A percentile compares a stretch with the other conserved stretches of the same genome.
These are phyloP conservation scores for Chrysogorgia sp. DNA, from an alignment of 92 coral and sea anemone genomes.

Conservation along the genomic window DNA sequence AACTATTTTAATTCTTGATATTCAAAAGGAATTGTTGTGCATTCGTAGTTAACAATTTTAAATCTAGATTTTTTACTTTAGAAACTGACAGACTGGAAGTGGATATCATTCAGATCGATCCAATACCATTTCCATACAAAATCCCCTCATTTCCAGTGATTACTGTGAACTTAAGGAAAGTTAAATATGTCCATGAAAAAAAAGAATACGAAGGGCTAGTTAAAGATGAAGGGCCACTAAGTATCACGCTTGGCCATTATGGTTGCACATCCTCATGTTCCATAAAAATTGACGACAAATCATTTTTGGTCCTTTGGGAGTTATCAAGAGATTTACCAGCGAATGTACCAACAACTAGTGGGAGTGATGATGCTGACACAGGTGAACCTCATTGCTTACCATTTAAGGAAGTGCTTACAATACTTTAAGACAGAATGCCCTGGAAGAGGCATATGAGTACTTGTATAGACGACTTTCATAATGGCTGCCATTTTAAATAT, in stretches of 20 bases:
- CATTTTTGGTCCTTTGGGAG: slow-evolving; percentile 21
- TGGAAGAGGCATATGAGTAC: slow-evolving; percentile 32
- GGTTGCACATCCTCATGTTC: slow-evolving; percentile 36
- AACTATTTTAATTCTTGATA: too few relatives aligned
- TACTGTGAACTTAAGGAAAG: neutral
- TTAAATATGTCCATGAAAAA: neutral
- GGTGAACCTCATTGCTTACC: slow-evolving; percentile 35
- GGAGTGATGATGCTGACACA: slow-evolving; percentile 13
- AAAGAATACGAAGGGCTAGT: neutral
- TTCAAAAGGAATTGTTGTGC: neutral
- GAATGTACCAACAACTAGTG: slow-evolving; percentile 4
- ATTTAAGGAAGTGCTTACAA: slow-evolving; percentile 25
- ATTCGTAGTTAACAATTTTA: neutral
- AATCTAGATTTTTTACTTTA: too few relatives aligned
- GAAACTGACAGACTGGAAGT: slow-evolving; percentile 1
- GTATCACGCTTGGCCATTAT: neutral
- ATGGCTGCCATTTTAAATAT: too few relatives aligned
- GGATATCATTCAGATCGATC: neutral
- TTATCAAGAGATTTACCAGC: neutral
- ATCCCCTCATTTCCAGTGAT: slow-evolving; percentile 27
- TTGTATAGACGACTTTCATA: too few relatives aligned
- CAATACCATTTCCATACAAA: neutral
- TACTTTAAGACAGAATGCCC: slow-evolving; percentile 25
- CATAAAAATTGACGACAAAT: slow-evolving; percentile 26
- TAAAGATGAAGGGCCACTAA: slow-evolving; percentile 1